A percentile compares a stretch with the other conserved stretches of the same genome.
Evolutionary conservation across 2,797 vertebrate species (phyloP).

Genomic region (Echiichthys vipera): DNA sequence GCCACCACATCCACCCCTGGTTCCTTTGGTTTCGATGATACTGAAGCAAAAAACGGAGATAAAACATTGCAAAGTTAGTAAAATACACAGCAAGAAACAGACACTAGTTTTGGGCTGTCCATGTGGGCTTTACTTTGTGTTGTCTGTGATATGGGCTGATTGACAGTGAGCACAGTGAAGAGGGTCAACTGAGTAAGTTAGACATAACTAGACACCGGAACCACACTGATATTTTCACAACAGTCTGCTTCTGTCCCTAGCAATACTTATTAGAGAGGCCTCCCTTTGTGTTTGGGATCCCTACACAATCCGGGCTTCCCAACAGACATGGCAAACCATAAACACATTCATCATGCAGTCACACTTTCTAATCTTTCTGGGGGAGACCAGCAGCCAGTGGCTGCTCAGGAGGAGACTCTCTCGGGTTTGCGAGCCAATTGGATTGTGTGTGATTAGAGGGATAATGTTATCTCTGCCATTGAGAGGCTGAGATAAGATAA

Average conservation of each 20-base stretch:
- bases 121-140: conserved; percentile 11
- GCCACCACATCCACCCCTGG: conserved; percentile 84
- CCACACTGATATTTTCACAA: conserved; percentile 75
- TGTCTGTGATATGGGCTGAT: conserved; percentile 30
- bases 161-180: conserved; percentile 38
- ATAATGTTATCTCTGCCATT: conserved; percentile 79
- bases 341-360: conserved; percentile 54
- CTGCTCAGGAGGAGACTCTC: conserved; percentile 57
- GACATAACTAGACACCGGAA: conserved; percentile 69
- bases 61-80: conserved; percentile 7
- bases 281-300: conserved; percentile 51
- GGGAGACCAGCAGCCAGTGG: conserved; percentile 35
- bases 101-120: conserved; percentile 1
- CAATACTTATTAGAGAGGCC: conserved; percentile 52
- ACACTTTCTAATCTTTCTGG: conserved; percentile 62
- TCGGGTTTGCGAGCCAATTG: conserved; percentile 67
- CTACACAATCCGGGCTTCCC: conserved; percentile 28
- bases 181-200: conserved; percentile 44
- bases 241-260: conserved; percentile 62
- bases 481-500: conserved; percentile 84
- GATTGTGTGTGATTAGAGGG: conserved; percentile 80
- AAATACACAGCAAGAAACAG: conserved; percentile 15
- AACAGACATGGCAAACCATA: conserved; percentile 45
- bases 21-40: conserved; percentile 88
- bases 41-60: conserved; percentile 73